These are phyloP conservation scores for Melanotaenia parkinsoni DNA, from an alignment of 2,797 vertebrate genomes.

Conservation along the genomic window DNA sequence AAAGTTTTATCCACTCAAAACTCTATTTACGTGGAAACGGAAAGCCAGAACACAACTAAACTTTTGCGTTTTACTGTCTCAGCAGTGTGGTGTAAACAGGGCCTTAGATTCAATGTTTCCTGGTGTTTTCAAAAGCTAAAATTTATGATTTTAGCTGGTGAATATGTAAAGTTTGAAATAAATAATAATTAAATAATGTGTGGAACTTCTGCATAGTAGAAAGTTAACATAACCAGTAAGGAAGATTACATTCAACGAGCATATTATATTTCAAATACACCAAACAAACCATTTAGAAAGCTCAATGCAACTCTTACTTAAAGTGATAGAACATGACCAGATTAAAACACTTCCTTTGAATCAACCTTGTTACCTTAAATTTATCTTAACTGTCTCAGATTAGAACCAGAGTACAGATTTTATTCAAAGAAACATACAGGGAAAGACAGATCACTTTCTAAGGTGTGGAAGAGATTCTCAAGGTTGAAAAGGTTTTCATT, in stretches of 20 bases:
- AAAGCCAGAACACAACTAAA: no score
- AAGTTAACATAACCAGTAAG: neutral
- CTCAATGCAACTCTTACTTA: no score
- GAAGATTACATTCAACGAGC: neutral
- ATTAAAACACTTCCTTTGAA: no score
- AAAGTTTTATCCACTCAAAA: no score
- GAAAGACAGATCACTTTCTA: constrained; percentile 6
- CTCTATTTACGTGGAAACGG: no score
- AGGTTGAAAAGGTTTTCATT: constrained; percentile 43
- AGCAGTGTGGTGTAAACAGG: no score
- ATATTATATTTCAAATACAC: neutral
- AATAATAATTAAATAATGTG: neutral
- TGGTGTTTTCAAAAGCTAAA: neutral
- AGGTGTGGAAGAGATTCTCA: constrained; percentile 4
- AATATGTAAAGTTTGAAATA: neutral
- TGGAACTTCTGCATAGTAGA: neutral
- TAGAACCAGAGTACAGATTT: neutral
- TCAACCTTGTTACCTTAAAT: no score
- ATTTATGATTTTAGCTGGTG: neutral
- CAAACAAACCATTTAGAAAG: neutral
- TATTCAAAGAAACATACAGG: constrained; percentile 8
- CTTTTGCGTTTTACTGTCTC: no score
- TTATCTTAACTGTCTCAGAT: neutral
- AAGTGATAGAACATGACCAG: no score
- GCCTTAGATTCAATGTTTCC: neutral